Evolutionary conservation across 2,888 invertebrate genomes (phyloP).

Genomic region (Gibbula magus): DNA sequence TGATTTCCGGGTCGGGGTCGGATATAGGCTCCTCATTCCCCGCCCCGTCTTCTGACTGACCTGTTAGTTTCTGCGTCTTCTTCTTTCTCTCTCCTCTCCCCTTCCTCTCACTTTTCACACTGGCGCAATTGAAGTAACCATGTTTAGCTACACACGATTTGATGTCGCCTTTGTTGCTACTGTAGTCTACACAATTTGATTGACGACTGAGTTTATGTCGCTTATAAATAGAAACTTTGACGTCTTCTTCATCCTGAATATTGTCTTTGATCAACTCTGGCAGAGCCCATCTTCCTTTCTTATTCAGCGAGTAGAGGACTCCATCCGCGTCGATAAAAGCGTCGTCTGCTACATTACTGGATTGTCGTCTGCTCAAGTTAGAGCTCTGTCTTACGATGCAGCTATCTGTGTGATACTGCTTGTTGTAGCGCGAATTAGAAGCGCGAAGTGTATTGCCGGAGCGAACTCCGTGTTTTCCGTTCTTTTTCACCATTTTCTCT

Average conservation of each 20-base stretch:
- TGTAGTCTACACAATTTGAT: constrained; percentile 44
- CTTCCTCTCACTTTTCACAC: neutral
- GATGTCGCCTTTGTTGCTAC: constrained; percentile 28
- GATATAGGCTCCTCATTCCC: constrained; percentile 1
- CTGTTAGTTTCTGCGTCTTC: neutral
- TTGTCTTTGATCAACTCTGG: constrained; percentile 11
- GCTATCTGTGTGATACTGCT: constrained; percentile 39
- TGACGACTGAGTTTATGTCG: constrained; percentile 42
- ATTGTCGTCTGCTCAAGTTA: neutral
- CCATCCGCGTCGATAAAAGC: neutral
- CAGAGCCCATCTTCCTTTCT: constrained; percentile 27
- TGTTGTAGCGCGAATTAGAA: constrained; percentile 49
- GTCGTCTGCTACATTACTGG: constrained; percentile 10
- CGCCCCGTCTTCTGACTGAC: neutral
- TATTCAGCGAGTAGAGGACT: constrained; percentile 27
- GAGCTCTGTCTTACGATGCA: constrained; percentile 27
- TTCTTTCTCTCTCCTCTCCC: neutral
- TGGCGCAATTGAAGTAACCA: constrained; percentile 1
- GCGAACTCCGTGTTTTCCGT: constrained; percentile 51
- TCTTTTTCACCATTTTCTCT: constrained; percentile 54
- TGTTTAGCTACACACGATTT: constrained; percentile 26
- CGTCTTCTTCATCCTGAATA: constrained; percentile 36
- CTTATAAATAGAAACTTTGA: constrained; percentile 45
- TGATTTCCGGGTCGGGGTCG: constrained; percentile 33
- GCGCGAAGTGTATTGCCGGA: constrained; percentile 59